These are phyloP conservation scores for Potorous gilbertii DNA, from an alignment of 2,797 vertebrate genomes.

Conservation along the genomic window DNA sequence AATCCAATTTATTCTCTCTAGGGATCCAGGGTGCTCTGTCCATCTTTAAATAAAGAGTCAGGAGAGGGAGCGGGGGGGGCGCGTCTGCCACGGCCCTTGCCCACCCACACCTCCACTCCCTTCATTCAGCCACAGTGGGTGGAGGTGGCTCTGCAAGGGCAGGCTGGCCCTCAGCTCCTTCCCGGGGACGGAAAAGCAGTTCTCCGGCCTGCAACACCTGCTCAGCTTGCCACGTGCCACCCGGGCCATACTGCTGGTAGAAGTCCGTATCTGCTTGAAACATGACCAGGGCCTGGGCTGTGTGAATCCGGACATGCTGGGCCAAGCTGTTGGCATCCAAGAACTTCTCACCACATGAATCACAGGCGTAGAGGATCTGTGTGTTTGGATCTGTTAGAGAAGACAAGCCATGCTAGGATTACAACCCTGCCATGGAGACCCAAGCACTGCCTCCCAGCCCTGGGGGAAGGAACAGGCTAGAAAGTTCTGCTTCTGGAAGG, in stretches of 20 bases:
- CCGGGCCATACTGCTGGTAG: slow-evolving; percentile 91
- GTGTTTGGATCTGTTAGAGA: slow-evolving; percentile 93
- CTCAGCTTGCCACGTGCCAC: slow-evolving; percentile 90
- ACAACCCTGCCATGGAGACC: too few species aligned
- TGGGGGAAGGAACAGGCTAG: neutral
- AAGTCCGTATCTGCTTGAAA: slow-evolving; percentile 98
- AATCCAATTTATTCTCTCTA: slow-evolving; percentile 84
- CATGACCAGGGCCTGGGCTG: slow-evolving; percentile 98
- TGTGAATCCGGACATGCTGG: slow-evolving; percentile 98
- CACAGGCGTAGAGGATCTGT: slow-evolving; percentile 97
- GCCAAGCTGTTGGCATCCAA: slow-evolving; percentile 95
- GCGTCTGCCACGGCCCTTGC: neutral
- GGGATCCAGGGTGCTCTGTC: slow-evolving; percentile 63
- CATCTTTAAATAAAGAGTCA: slow-evolving; percentile 79
- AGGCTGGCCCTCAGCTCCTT: slow-evolving; percentile 71
- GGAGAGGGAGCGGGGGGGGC: neutral
- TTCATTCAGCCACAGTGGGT: slow-evolving; percentile 67
- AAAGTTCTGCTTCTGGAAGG: neutral
- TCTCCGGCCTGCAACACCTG: slow-evolving; percentile 93
- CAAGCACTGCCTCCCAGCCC: neutral
- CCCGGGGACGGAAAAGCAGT: slow-evolving; percentile 89
- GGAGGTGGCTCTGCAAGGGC: slow-evolving; percentile 68
- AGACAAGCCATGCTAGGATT: neutral
- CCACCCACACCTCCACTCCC: slow-evolving; percentile 56
- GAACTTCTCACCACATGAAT: slow-evolving; percentile 98